Evolutionary conservation across 1,140 invertebrate species (phyloP).

Genomic region (Cecropterus lyciades): DNA sequence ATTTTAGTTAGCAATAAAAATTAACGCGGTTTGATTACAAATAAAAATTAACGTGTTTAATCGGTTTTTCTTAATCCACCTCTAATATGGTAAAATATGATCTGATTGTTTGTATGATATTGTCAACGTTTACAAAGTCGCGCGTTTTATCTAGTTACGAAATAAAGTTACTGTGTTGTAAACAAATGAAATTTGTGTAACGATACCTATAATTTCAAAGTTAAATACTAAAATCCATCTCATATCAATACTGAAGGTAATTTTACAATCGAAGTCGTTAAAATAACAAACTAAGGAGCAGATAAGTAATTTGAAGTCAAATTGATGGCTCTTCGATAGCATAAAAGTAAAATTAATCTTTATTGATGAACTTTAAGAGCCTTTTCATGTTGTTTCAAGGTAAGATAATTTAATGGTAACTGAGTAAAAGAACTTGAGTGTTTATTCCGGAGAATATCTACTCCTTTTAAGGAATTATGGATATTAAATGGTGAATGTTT

Average conservation of each 20-base stretch:
- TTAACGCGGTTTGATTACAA: too few relatives aligned
- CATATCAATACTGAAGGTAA: slow-evolving; percentile 16
- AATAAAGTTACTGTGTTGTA: too few relatives aligned
- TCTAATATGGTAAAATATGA: too few relatives aligned
- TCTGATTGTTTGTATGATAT: too few relatives aligned
- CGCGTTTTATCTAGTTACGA: too few relatives aligned
- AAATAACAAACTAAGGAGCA: slow-evolving; percentile 30
- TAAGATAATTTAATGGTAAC: slow-evolving; percentile 23
- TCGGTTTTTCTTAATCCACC: too few relatives aligned
- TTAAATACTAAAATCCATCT: not conserved
- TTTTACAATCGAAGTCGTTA: slow-evolving; percentile 24
- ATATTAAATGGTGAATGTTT: too few relatives aligned
- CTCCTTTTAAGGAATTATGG: too few relatives aligned
- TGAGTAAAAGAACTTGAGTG: slow-evolving; percentile 2
- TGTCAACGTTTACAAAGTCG: too few relatives aligned
- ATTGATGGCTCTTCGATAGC: slow-evolving; percentile 29
- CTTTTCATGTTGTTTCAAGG: slow-evolving; percentile 24
- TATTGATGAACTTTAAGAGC: slow-evolving; percentile 32
- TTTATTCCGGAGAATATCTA: slow-evolving; percentile 2
- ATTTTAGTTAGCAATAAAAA: too few relatives aligned
- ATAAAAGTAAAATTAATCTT: slow-evolving; percentile 32
- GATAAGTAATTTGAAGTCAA: slow-evolving; percentile 30
- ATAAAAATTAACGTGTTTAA: too few relatives aligned
- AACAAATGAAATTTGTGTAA: too few relatives aligned
- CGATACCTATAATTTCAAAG: not conserved